These are phyloP conservation scores for Chrysomallon squamiferum DNA, from an alignment of 1,140 invertebrate species.

Conservation along the genomic window DNA sequence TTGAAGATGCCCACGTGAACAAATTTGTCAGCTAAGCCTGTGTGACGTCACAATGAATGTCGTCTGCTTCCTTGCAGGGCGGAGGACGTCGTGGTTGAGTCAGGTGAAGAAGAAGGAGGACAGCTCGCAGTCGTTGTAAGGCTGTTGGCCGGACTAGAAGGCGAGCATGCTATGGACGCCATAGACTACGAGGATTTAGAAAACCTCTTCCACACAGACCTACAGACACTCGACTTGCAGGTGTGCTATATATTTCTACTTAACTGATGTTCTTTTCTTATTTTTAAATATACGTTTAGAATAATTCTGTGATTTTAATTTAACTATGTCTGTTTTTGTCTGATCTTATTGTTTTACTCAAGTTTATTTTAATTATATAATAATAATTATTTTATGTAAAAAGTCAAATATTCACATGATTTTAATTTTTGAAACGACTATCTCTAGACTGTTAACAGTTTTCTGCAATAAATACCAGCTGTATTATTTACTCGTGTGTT, in stretches of 20 bases:
- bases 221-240: slow-evolving; percentile 14
- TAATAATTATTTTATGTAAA: too few species aligned
- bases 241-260: background rate
- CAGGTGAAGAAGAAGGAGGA: background rate
- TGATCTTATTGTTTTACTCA: too few species aligned
- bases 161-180: slow-evolving; percentile 10
- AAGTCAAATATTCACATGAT: too few species aligned
- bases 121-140: slow-evolving; percentile 3
- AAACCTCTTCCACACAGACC: slow-evolving; percentile 13
- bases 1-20: background rate
- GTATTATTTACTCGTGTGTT: too few species aligned
- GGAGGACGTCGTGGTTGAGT: slow-evolving; percentile 9
- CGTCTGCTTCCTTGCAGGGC: slow-evolving; percentile 4
- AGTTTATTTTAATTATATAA: too few species aligned
- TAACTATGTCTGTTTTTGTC: too few species aligned
- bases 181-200: slow-evolving; percentile 17
- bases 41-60: slow-evolving; percentile 3
- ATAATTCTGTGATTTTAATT: too few species aligned
- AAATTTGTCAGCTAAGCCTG: background rate
- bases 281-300: too few species aligned
- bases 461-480: too few species aligned
- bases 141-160: background rate
- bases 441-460: too few species aligned
- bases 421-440: too few species aligned
- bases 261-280: too few species aligned